Evolutionary conservation across 1,140 invertebrate genomes (phyloP), one percentile per base, ranked within the genome.

Genomic region (Solenopsis invicta): DNA sequence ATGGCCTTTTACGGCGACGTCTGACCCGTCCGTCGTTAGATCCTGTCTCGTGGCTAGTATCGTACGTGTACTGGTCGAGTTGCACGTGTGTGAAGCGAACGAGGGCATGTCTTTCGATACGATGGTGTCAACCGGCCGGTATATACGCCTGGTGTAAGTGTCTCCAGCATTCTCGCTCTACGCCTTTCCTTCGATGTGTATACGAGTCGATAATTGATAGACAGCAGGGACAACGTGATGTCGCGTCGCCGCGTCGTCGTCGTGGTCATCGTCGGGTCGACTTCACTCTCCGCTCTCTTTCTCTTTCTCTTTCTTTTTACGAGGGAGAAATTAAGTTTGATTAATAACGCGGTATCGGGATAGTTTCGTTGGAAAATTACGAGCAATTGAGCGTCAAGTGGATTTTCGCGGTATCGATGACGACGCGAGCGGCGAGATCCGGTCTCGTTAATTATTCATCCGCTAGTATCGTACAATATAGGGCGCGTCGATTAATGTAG

Each of bases 1-100:
- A 89, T 89, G 87, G 87, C 81, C 88, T 85, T 88, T 88, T 85
- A 88, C 87, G 81, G 81, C 54, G 56, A 80, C 81, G 87, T 41
- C 54, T 84, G 77, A 80, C 62, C 41, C 69, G 54, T 74, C n/a
- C 54, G 54, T 84, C 67, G 75, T 77, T 88, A 74, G 85, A 67
- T 88, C 75, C 72, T 76, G 75, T 67, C 78, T 69, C 34, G 87
- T 29, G 54, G 74, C 56, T 45, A 50, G 3, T 34, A 6, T 37
- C 24, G 13, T 50, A 50, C 16, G 56, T 56, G 16, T 52, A 29
- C 77, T 9, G 34, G 62, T 52, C 48, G 62, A 66, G 62, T 34
- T 34, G 29, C 54, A 21, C 16, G 52, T 21, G 54, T 6, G 21
- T 34, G 67, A 74, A 21, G 54, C 29, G 66, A 61, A 82, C 52